Evolutionary conservation across 2,113 vertebrate species (phyloP).

Genomic region (Solea solea): DNA sequence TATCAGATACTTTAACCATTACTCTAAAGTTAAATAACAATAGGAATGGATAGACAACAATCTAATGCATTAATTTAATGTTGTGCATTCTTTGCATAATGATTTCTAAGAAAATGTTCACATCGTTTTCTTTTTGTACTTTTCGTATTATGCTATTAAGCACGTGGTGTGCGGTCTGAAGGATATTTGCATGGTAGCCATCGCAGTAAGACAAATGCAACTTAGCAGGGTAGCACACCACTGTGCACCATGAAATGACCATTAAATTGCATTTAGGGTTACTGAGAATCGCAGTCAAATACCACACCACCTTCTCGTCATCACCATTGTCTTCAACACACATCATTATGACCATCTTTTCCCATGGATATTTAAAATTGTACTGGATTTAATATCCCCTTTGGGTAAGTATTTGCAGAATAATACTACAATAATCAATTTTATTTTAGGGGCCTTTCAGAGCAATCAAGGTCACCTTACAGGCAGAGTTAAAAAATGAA

Average conservation of each 20-base stretch:
- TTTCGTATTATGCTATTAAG: neutral
- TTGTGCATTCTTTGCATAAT: too few species aligned
- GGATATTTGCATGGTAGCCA: too few species aligned
- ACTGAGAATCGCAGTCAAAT: conserved; percentile 16
- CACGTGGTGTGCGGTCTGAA: too few species aligned
- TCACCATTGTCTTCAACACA: neutral
- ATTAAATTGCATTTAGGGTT: conserved; percentile 31
- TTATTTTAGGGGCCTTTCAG: too few species aligned
- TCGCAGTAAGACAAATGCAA: too few species aligned
- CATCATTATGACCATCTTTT: neutral
- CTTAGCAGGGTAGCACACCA: neutral
- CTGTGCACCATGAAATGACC: conserved; percentile 24
- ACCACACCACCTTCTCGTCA: neutral
- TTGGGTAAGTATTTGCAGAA: conserved; percentile 57
- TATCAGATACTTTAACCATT: conserved; percentile 14
- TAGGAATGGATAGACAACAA: neutral
- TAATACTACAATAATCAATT: conserved; percentile 34
- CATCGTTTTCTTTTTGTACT: conserved; percentile 19
- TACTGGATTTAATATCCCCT: neutral
- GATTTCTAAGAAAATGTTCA: neutral
- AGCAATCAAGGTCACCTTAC: too few species aligned
- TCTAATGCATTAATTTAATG: too few species aligned
- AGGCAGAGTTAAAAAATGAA: too few species aligned
- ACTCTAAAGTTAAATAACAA: neutral
- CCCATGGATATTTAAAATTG: conserved; percentile 1